phyloP scores from a whole-genome alignment of 2,113 vertebrate species.

The Nicator chloris region DNA sequence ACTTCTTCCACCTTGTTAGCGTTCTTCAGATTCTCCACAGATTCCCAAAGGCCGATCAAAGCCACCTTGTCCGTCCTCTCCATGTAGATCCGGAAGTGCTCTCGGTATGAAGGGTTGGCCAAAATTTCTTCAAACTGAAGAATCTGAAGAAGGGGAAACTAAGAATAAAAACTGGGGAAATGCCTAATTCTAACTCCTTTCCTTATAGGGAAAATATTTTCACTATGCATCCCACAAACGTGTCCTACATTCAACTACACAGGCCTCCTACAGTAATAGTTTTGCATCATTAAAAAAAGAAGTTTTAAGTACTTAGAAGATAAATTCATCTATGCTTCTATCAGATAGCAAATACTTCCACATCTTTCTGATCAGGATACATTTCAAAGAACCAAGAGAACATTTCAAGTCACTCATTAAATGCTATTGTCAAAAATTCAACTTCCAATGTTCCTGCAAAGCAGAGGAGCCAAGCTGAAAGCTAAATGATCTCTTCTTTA shows the following conservation, averaged over 20 bases:
- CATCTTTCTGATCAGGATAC: not conserved
- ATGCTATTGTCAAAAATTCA: not conserved
- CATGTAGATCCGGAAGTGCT: slow-evolving; percentile 91
- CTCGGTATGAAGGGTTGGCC: slow-evolving; percentile 82
- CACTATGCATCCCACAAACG: not conserved
- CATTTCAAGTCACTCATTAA: not conserved
- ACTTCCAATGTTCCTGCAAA: not conserved
- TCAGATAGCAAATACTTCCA: not conserved
- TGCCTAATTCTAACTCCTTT: not conserved
- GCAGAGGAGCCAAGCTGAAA: not conserved
- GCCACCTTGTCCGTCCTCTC: slow-evolving; percentile 89
- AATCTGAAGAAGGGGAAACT: slow-evolving; percentile 75
- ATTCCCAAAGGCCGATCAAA: slow-evolving; percentile 92
- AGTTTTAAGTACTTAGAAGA: not conserved
- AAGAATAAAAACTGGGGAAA: not conserved
- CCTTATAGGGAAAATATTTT: not conserved
- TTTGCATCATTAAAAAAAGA: not conserved
- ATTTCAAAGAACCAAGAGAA: not conserved
- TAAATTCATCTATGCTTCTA: not conserved
- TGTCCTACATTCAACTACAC: not conserved
- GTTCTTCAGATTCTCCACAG: slow-evolving; percentile 90
- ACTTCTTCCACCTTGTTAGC: slow-evolving; percentile 88
- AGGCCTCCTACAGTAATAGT: not conserved
- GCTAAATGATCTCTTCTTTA: not conserved
- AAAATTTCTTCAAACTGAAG: slow-evolving; percentile 97